These are phyloP conservation scores for Oreocharis arfaki DNA, from an alignment of 2,113 vertebrate genomes.

Conservation along the genomic window DNA sequence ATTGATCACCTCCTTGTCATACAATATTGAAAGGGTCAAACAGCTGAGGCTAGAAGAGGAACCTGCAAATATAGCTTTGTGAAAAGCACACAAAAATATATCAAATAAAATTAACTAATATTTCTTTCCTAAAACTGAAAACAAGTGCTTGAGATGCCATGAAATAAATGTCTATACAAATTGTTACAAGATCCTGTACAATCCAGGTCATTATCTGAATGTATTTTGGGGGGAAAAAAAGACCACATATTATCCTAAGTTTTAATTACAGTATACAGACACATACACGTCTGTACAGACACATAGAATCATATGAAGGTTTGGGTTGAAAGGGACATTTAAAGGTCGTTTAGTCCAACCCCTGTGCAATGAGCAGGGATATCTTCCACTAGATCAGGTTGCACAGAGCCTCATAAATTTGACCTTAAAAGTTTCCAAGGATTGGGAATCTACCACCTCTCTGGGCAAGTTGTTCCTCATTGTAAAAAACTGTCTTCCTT, in stretches of 20 bases:
- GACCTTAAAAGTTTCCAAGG: background rate
- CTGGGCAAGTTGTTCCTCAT: background rate
- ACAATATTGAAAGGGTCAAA: background rate
- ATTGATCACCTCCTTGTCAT: background rate
- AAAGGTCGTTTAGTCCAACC: background rate
- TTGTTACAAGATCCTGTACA: background rate
- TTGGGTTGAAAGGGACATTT: background rate
- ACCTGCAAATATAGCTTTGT: background rate
- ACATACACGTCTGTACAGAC: too few relatives aligned
- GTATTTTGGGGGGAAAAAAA: background rate
- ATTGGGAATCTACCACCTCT: background rate
- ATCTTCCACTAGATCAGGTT: background rate
- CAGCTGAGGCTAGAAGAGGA: background rate
- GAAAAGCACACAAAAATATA: background rate
- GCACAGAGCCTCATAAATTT: background rate
- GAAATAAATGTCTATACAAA: background rate
- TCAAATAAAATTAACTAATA: background rate
- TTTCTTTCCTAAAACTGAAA: background rate
- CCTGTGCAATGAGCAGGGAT: accelerated
- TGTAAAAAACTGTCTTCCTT: background rate
- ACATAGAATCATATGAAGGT: background rate
- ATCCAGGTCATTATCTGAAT: background rate
- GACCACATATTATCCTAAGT: background rate
- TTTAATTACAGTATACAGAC: background rate
- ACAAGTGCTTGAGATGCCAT: background rate